Percentiles rank a stretch among this genome's conserved stretches.
These are phyloP conservation scores for Notarius lentiginosus DNA, from an alignment of 2,113 vertebrate genomes.

Conservation along the genomic window DNA sequence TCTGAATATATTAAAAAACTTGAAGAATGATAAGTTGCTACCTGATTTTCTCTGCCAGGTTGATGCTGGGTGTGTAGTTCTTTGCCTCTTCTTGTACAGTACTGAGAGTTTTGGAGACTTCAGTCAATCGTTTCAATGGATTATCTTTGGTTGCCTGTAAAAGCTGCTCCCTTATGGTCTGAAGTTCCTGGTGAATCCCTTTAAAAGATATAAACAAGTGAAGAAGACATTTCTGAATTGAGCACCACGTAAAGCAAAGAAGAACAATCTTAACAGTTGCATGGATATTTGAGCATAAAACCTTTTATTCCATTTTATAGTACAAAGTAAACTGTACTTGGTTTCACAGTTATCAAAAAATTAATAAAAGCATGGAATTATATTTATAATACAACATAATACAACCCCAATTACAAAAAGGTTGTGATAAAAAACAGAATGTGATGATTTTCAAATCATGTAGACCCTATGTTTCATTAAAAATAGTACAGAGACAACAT, in stretches of 20 bases:
- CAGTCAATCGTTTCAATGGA: neutral
- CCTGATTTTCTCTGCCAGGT: slow-evolving; percentile 6
- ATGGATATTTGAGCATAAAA: neutral
- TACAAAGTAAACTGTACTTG: neutral
- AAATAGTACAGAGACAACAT: too few species aligned
- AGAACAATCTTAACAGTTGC: neutral
- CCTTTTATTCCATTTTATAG: neutral
- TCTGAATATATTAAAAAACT: neutral
- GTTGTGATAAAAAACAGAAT: neutral
- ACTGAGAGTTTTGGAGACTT: neutral
- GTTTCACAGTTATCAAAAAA: neutral
- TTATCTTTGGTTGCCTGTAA: neutral
- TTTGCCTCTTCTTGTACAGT: neutral
- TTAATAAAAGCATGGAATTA: neutral
- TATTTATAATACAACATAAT: neutral
- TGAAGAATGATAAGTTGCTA: neutral
- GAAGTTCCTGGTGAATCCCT: slow-evolving; percentile 2
- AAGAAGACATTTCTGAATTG: neutral
- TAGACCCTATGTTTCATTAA: too few species aligned
- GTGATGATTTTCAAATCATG: too few species aligned
- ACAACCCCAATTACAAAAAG: too few species aligned
- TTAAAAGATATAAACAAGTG: neutral
- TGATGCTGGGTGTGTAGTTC: neutral
- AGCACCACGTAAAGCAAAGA: neutral
- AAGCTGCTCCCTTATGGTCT: neutral